These are phyloP conservation scores for Diadophis punctatus DNA, from an alignment of 2,113 vertebrate genomes.

Conservation along the genomic window DNA sequence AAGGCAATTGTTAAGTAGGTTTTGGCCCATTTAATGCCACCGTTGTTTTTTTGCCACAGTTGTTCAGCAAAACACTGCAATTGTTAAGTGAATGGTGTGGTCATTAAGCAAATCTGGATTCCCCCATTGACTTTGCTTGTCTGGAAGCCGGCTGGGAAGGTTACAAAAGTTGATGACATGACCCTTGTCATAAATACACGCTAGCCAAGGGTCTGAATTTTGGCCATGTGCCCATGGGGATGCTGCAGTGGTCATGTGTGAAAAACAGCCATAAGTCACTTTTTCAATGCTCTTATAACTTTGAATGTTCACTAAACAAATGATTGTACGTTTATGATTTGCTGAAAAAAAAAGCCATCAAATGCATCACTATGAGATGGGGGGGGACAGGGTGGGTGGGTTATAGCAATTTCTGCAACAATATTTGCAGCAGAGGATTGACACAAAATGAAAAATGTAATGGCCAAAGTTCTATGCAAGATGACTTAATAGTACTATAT, in stretches of 20 bases:
- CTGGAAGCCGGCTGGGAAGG: not conserved
- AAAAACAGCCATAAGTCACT: not conserved
- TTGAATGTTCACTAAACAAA: not conserved
- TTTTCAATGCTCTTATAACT: not conserved
- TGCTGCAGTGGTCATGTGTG: not conserved
- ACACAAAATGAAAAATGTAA: not conserved
- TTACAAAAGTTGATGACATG: not conserved
- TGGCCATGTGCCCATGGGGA: not conserved
- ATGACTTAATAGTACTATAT: not conserved
- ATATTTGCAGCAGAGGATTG: not conserved
- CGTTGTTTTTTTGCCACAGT: not conserved
- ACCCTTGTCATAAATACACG: not conserved
- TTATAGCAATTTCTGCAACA: not conserved
- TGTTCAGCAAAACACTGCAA: not conserved
- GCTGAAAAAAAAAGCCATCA: not conserved
- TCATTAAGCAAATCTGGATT: not conserved
- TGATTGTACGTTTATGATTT: not conserved
- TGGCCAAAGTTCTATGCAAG: not conserved
- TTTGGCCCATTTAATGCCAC: not conserved
- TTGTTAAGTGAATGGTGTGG: not conserved
- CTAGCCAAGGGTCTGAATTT: not conserved
- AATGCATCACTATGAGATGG: not conserved
- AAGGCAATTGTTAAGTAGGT: not conserved
- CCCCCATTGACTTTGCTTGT: not conserved
- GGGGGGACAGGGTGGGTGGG: too few species aligned